Base-by-base conservation (phyloP, 2,113 vertebrate species). In the Oceanites oceanicus region DNA sequence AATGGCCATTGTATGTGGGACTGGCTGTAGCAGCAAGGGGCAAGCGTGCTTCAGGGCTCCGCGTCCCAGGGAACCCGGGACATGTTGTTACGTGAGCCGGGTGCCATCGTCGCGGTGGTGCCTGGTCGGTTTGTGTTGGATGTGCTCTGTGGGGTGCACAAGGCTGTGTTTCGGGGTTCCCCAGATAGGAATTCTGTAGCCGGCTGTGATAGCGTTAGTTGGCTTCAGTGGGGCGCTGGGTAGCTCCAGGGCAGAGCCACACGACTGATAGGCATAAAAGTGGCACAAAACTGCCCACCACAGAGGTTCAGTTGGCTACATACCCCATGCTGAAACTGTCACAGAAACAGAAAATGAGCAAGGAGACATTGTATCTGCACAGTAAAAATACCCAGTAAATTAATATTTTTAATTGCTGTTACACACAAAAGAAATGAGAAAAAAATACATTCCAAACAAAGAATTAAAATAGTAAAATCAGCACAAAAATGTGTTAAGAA, bases 331-430 rank as follows among this genome's bases (percentile, higher is more conserved):
- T 76, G 81, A 90, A 90, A 52, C 32, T 32, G 50, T 47, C 71
- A 88, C 11, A 66, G 38, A 67, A 95, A 65, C 34, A 89, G 61
- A 87, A 92, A 87, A 91, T 13, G 5, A 77, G 42, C 66, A 91
- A 87, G 68, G 67, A 92, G 63, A 47, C 18, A 9, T 27, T 47
- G 12, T 68, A 82, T 73, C 32, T 80, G 71, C 81, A 79, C 71
- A 76, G 63, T 88, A 94, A 62, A 95, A 90, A 80, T 49, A 83
- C 55, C 5, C 55, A 59, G 95, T 94, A 96, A 97, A 96, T 96
- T 94, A 96, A 95, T 93, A 67, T 76, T 93, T 97, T 97, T 96
- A 96, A 95, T 97, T 94, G 91, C 30, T 96, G 86, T 95, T 97
- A 96, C 74, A 94, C 76, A 94, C 55, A 90, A 84, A 97, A 95